These are phyloP conservation scores for Trachelipus rathkii DNA, from an alignment of 1,140 invertebrate genomes.

Conservation along the genomic window DNA sequence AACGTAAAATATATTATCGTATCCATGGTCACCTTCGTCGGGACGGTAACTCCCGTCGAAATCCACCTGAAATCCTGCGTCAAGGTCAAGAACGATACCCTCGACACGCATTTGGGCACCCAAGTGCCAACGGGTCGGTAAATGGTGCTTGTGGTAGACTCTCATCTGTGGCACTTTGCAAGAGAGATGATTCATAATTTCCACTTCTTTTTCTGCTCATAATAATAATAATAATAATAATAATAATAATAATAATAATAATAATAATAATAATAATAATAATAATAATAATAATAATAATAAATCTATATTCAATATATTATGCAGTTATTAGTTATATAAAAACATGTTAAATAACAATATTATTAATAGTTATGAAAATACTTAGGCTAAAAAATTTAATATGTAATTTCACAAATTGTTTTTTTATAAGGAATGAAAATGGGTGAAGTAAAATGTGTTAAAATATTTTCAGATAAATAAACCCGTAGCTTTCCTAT, in stretches of 20 bases:
- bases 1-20: slow-evolving; percentile 24
- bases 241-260: no score
- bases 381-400: no score
- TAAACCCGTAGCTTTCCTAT: no score
- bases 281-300: not conserved
- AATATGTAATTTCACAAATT: no score
- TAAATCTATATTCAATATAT: no score
- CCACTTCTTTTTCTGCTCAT: not conserved
- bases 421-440: no score
- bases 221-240: no score
- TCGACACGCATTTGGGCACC: slow-evolving; percentile 22
- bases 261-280: not conserved
- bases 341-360: no score
- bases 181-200: slow-evolving; percentile 18
- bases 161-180: slow-evolving; percentile 21
- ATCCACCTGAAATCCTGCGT: slow-evolving; percentile 22
- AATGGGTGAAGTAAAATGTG: no score
- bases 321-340: no score
- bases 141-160: slow-evolving; percentile 23
- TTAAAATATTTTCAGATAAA: no score
- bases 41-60: slow-evolving; percentile 19
- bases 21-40: slow-evolving; percentile 26
- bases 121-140: slow-evolving; percentile 21
- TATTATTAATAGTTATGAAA: no score
- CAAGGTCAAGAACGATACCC: slow-evolving; percentile 21